Conservation (phyloP, 2,797 vertebrate genomes). For the Ctenochaetus hawaiiensis region DNA sequence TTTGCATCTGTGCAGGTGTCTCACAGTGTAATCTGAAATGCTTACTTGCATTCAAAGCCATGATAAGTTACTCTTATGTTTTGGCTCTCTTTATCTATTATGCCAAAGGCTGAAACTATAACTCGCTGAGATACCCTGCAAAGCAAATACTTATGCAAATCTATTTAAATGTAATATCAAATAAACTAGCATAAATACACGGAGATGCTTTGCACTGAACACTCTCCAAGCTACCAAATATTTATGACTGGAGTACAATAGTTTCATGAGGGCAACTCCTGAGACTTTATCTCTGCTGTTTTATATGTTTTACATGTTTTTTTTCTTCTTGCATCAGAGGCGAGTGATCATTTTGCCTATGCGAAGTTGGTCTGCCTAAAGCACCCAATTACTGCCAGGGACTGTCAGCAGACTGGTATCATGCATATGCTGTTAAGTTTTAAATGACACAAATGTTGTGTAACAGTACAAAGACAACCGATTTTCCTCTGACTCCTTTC, state of each 20-base stretch:
- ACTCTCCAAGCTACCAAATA: slow-evolving; percentile 25
- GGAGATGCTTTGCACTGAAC: slow-evolving; percentile 1
- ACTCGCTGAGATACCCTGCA: not conserved
- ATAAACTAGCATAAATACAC: slow-evolving; percentile 5
- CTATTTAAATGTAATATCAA: slow-evolving; percentile 10
- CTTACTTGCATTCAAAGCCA: not conserved
- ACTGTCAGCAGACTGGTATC: slow-evolving; percentile 35
- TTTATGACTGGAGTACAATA: slow-evolving; percentile 29
- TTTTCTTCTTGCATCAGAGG: slow-evolving; percentile 14
- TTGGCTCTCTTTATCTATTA: not conserved
- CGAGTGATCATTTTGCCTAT: slow-evolving; percentile 12
- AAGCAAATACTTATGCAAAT: slow-evolving; percentile 7
- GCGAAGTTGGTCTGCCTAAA: slow-evolving; percentile 50
- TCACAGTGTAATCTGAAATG: not conserved
- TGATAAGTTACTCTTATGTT: not conserved
- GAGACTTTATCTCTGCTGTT: slow-evolving; percentile 26
- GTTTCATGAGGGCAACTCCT: slow-evolving; percentile 21
- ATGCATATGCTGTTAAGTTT: slow-evolving; percentile 36
- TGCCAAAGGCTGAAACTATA: slow-evolving; percentile 2
- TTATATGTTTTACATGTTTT: not conserved
- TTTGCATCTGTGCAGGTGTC: not conserved
- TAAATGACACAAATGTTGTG: slow-evolving; percentile 57
- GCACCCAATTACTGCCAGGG: slow-evolving; percentile 59
- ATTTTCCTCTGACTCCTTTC: slow-evolving; percentile 45
- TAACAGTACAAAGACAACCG: slow-evolving; percentile 43